These are phyloP conservation scores for Pycnonotus jocosus DNA, from an alignment of 2,113 vertebrate genomes.

Conservation along the genomic window DNA sequence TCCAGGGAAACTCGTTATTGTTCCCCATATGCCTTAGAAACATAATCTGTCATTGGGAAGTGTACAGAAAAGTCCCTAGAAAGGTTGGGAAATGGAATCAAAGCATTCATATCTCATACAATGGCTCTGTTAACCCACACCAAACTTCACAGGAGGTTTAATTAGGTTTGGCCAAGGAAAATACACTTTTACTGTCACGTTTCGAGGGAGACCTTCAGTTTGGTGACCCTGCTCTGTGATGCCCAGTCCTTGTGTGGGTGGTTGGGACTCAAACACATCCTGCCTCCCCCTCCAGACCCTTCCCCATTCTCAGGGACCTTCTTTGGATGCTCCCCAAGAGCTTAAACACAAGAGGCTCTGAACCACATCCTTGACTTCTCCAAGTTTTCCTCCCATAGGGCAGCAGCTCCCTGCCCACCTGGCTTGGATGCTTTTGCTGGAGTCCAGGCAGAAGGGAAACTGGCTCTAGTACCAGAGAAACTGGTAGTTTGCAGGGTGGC, in stretches of 20 bases:
- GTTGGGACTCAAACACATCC: neutral
- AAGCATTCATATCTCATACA: neutral
- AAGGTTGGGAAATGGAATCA: conserved; percentile 16
- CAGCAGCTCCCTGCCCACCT: neutral
- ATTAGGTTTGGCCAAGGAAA: neutral
- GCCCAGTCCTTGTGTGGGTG: fast-evolving
- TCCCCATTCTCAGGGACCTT: neutral
- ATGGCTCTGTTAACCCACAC: neutral
- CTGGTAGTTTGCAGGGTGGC: neutral
- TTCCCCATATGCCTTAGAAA: conserved; percentile 20
- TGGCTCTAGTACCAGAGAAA: neutral
- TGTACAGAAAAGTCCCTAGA: neutral
- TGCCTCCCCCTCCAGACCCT: neutral
- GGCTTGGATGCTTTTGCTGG: neutral
- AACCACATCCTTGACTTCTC: neutral
- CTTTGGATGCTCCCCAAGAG: neutral
- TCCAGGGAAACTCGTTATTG: conserved; percentile 20
- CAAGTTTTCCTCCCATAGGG: neutral
- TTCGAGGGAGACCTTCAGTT: neutral
- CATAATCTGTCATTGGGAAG: neutral
- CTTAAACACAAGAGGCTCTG: neutral
- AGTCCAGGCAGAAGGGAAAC: neutral
- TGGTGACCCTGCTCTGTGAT: fast-evolving
- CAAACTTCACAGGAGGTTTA: neutral
- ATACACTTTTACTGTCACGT: neutral